Evolutionary conservation across 2,888 invertebrate genomes (phyloP).

Genomic region (Dusona sp.): DNA sequence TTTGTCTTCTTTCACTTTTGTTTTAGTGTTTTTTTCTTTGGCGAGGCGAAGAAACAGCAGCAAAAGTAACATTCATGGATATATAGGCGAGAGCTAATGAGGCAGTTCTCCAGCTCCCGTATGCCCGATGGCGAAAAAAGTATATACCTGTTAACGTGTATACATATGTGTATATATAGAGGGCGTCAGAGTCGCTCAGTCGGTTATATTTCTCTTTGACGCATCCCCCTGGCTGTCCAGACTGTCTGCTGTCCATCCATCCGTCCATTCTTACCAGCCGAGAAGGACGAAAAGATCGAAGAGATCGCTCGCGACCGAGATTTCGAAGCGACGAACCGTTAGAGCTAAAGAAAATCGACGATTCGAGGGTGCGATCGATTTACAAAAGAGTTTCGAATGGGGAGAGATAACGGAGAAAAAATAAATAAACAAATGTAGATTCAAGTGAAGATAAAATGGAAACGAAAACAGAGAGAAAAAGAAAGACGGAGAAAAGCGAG

Average conservation of each 20-base stretch:
- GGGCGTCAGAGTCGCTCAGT: slow-evolving; percentile 75
- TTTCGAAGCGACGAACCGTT: slow-evolving; percentile 53
- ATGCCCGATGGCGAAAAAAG: slow-evolving; percentile 47
- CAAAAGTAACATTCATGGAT: slow-evolving; percentile 77
- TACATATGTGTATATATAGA: slow-evolving; percentile 17
- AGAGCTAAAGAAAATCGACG: slow-evolving; percentile 69
- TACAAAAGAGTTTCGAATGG: slow-evolving; percentile 61
- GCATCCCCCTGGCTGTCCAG: slow-evolving; percentile 82
- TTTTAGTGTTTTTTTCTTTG: slow-evolving; percentile 35
- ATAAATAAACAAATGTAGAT: slow-evolving; percentile 46
- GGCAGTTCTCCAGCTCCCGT: slow-evolving; percentile 76
- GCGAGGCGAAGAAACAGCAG: slow-evolving; percentile 40
- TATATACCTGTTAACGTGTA: too few relatives aligned
- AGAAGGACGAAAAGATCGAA: slow-evolving; percentile 61
- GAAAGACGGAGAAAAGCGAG: slow-evolving; percentile 73
- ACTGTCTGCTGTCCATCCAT: slow-evolving; percentile 76
- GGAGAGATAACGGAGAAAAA: slow-evolving; percentile 11
- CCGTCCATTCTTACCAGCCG: slow-evolving; percentile 66
- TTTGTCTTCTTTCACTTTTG: slow-evolving; percentile 7
- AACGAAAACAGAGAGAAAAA: not conserved
- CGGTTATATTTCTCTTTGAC: slow-evolving; percentile 85
- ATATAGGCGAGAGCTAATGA: slow-evolving; percentile 82
- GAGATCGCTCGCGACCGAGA: slow-evolving; percentile 35
- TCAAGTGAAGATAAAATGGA: not conserved
- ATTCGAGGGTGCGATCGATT: slow-evolving; percentile 61